Conservation (phyloP, 2,113 vertebrate species). For the Galbula dea region DNA sequence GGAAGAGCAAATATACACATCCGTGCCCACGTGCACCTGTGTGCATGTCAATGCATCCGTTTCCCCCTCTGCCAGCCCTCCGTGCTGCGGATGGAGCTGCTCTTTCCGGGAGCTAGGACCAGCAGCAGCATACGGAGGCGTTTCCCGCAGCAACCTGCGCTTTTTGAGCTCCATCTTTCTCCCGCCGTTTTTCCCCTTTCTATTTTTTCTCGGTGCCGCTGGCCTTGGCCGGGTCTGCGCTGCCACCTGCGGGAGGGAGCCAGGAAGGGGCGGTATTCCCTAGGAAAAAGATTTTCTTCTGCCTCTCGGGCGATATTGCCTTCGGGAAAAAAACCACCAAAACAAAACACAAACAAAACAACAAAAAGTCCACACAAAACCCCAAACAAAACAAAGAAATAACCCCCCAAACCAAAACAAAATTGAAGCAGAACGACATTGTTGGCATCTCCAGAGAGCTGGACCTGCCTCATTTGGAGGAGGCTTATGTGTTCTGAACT, state of each 20-base stretch:
- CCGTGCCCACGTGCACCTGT: fast-evolving
- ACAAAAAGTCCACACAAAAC: too few relatives aligned
- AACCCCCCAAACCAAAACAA: fast-evolving
- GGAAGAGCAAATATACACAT: fast-evolving
- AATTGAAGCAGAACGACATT: fast-evolving
- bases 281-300: neutral
- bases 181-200: fast-evolving
- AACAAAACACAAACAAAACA: too few relatives aligned
- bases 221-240: neutral
- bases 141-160: fast-evolving
- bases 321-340: neutral
- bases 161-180: too few relatives aligned
- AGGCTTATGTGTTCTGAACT: neutral
- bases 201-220: fast-evolving
- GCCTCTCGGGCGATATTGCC: too few relatives aligned
- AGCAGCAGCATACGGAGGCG: too few relatives aligned
- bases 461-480: neutral
- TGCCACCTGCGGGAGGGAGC: conserved; percentile 10
- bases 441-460: neutral
- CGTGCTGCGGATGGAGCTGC: fast-evolving
- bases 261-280: neutral
- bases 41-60: fast-evolving
- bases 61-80: too few relatives aligned
- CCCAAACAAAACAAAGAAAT: too few relatives aligned
- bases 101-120: neutral